Evolutionary conservation across 2,888 invertebrate genomes (phyloP), one percentile per base, ranked within the genome.

Genomic region (Eupithecia abbreviata): DNA sequence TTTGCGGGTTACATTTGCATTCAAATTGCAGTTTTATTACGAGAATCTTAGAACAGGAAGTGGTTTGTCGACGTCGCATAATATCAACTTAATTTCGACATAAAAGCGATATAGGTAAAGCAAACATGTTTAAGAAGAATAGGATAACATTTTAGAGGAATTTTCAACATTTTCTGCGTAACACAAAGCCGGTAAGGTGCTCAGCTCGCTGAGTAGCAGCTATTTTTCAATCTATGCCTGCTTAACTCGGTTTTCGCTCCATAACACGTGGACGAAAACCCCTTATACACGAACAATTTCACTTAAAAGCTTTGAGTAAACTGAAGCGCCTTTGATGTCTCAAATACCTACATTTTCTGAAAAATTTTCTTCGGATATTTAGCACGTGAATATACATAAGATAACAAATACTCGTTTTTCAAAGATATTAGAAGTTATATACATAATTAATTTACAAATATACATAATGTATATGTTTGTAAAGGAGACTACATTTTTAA

Each of bases 241-340:
- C 79, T 74, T 79, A 77, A 73, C 76, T 77, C 72, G 65, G 79
- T 78, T 79, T 79, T 77, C 74, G 75, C 75, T 66, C 73, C 78
- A 74, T 80, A 79, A 79, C 77, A 68, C 74, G 70, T 75, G 75
- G 62, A 80, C 84, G 85, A 84, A 87, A 86, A 88, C 85, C 62
- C 77, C 72, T 72, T 79, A 76, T 72, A 79, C 80, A 79, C 78
- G 77, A 85, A 84, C 83, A 84, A 86, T 85, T 85, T 84, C 80
- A 79, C 81, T 83, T 83, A 83, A 83, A 83, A 82, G 73, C 77
- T 71, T 71, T 10, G 30, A 30, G 47, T 47, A 71, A 71, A 49
- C 74, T 72, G 67, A 58, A 70, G 55, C 15, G 69, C 76, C 77
- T 76, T 80, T 79, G 78, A 80, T 77, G 77, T 78, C 66, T 45